These are phyloP conservation scores for Lates japonicus DNA, from an alignment of 2,797 vertebrate species.

Conservation along the genomic window DNA sequence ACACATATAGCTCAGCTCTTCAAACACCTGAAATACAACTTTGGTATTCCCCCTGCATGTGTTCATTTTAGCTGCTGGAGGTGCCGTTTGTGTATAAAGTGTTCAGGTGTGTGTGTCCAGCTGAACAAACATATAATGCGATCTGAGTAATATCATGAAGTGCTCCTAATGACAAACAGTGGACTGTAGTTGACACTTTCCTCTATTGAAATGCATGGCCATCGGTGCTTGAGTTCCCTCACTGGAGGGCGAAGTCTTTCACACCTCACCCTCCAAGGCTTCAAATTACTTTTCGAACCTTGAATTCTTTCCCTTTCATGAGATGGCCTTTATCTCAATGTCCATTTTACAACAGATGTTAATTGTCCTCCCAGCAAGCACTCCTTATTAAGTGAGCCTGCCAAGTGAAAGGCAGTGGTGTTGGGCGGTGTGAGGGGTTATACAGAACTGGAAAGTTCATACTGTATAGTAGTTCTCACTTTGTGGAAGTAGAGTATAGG, in stretches of 20 bases:
- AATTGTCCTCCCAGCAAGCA: slow-evolving; percentile 35
- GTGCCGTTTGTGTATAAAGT: slow-evolving; percentile 59
- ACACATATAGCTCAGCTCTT: slow-evolving; percentile 35
- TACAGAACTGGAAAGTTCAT: slow-evolving; percentile 52
- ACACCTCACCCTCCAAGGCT: slow-evolving; percentile 10
- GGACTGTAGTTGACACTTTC: slow-evolving; percentile 38
- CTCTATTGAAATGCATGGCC: slow-evolving; percentile 29
- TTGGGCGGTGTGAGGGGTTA: slow-evolving; percentile 40
- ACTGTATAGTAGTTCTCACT: slow-evolving; percentile 20
- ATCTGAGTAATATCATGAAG: slow-evolving; percentile 69
- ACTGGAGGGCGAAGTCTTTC: slow-evolving; percentile 9
- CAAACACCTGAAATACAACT: no score
- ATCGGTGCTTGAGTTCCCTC: slow-evolving; percentile 10
- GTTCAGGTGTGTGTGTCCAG: slow-evolving; percentile 59
- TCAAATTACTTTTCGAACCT: slow-evolving; percentile 32
- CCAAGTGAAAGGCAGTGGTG: slow-evolving; percentile 38
- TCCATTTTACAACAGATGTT: slow-evolving; percentile 36
- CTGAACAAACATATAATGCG: slow-evolving; percentile 62
- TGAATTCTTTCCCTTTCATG: slow-evolving; percentile 34
- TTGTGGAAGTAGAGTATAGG: slow-evolving; percentile 13
- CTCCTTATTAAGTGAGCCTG: slow-evolving; percentile 40
- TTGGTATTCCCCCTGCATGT: slow-evolving; percentile 2
- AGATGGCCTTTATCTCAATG: slow-evolving; percentile 19
- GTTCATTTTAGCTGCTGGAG: slow-evolving; percentile 50
- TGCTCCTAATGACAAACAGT: slow-evolving; percentile 51